A percentile compares a stretch with the other conserved stretches of the same genome.
Conservation (phyloP, 2,113 vertebrate species). For the Chaenocephalus aceratus region DNA sequence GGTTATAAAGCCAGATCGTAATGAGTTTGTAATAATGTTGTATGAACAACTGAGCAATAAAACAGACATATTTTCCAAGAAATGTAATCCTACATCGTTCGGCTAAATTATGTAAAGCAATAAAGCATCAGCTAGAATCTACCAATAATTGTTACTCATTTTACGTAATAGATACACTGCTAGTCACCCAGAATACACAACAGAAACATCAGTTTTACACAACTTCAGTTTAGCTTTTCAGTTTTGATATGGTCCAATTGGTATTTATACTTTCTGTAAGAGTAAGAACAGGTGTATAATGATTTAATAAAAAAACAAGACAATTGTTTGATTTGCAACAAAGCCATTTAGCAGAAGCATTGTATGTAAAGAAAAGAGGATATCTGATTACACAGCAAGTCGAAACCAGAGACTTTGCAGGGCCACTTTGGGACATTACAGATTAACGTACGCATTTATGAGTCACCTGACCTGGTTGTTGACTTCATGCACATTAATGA, state of each 20-base stretch:
- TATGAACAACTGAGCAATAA: neutral
- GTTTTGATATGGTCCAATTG: neutral
- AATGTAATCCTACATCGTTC: neutral
- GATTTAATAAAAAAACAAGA: neutral
- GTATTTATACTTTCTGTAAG: neutral
- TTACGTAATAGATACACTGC: neutral
- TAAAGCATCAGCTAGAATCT: neutral
- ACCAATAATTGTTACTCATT: neutral
- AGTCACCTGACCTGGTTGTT: conserved; percentile 42
- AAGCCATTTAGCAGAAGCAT: neutral
- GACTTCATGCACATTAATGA: conserved; percentile 56
- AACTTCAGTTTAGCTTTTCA: neutral
- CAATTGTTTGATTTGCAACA: neutral
- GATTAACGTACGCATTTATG: conserved; percentile 18
- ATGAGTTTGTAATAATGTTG: conserved; percentile 12
- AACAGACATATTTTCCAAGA: neutral
- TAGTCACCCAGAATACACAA: neutral
- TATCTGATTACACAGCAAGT: neutral
- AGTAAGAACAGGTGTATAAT: neutral
- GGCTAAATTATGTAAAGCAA: neutral
- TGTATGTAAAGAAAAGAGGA: neutral
- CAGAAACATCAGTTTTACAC: neutral
- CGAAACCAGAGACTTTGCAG: conserved; percentile 7
- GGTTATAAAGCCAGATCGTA: neutral
- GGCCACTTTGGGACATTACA: conserved; percentile 8